Evolutionary conservation across 2,888 invertebrate genomes (phyloP).

Genomic region (Pollenia labialis): DNA sequence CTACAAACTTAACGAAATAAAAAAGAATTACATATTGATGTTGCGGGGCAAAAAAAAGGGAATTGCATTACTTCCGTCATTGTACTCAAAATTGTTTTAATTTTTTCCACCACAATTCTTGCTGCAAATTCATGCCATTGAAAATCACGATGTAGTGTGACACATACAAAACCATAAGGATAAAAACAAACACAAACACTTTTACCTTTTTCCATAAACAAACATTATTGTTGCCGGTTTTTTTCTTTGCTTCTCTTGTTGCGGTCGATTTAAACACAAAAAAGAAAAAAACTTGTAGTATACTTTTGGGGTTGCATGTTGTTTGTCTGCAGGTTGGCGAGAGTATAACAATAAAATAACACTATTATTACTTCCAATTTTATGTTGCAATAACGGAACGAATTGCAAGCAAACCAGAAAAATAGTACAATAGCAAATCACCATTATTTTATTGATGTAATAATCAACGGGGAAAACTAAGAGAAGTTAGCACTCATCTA

Average conservation of each 20-base stretch:
- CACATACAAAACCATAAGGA: neutral
- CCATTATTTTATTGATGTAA: constrained; percentile 36
- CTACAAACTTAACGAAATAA: neutral
- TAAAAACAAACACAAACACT: neutral
- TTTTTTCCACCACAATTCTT: neutral
- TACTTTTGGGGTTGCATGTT: constrained; percentile 42
- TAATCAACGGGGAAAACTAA: neutral
- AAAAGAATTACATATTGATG: neutral
- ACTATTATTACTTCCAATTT: constrained; percentile 41
- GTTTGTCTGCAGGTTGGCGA: neutral
- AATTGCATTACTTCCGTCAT: constrained; percentile 65
- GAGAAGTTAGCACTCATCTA: too few relatives aligned
- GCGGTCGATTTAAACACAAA: neutral
- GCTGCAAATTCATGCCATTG: constrained; percentile 2
- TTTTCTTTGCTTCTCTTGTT: constrained; percentile 13
- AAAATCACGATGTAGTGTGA: neutral
- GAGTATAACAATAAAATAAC: constrained; percentile 41
- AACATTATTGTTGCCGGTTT: neutral
- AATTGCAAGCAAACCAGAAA: neutral
- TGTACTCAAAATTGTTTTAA: constrained; percentile 27
- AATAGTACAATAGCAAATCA: neutral
- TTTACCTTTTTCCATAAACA: neutral
- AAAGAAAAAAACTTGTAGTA: constrained; percentile 9
- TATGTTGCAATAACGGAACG: neutral
- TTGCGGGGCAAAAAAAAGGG: neutral